Evolutionary conservation across 2,888 invertebrate genomes (phyloP).

Genomic region (Pseudococcus jackbeardsleyi): DNA sequence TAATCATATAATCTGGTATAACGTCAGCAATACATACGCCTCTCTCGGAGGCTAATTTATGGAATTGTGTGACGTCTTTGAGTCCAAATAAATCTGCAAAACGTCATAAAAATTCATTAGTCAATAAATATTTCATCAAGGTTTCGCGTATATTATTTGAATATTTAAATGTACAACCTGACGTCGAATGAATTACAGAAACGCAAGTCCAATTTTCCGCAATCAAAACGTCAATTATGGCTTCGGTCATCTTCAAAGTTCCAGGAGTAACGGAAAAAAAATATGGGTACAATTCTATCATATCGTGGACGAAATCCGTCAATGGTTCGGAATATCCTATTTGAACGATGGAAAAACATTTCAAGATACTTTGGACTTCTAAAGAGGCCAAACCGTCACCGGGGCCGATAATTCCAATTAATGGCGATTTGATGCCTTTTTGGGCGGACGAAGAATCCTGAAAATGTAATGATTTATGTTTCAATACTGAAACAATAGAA

Average conservation of each 20-base stretch:
- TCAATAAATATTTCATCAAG: background rate
- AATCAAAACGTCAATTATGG: background rate
- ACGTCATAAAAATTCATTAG: background rate
- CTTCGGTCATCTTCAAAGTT: background rate
- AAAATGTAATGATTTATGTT: background rate
- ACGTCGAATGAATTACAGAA: background rate
- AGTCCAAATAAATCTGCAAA: conserved; percentile 14
- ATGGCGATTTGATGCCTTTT: background rate
- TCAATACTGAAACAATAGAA: too few relatives aligned
- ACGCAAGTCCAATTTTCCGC: conserved; percentile 40
- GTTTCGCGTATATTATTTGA: too few relatives aligned
- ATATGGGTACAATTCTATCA: background rate
- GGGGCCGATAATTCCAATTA: conserved; percentile 18
- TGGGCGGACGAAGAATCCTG: background rate
- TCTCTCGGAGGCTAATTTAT: background rate
- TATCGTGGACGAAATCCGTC: background rate
- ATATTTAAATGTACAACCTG: too few relatives aligned
- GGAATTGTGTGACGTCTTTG: background rate
- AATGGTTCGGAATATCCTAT: conserved; percentile 2
- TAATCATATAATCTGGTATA: too few relatives aligned
- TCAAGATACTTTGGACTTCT: background rate
- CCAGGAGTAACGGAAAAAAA: background rate
- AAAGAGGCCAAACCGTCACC: background rate
- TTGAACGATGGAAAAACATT: background rate
- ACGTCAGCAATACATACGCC: background rate